Conservation (phyloP, 2,113 vertebrate genomes). For the Nerophis lumbriciformis region DNA sequence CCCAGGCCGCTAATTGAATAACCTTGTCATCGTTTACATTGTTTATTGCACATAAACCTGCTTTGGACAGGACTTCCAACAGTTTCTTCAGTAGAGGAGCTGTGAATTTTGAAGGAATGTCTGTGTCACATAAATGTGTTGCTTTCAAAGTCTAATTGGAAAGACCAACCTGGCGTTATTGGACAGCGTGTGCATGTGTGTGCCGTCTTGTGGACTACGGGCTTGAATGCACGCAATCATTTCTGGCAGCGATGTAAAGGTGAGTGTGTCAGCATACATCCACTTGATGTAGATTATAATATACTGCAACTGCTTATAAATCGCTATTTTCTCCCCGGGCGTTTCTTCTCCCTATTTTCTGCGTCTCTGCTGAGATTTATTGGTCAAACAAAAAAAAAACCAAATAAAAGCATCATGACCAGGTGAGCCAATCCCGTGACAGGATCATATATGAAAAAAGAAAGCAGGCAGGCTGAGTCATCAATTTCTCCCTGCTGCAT, state of each 20-base stretch:
- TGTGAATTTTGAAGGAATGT: no score
- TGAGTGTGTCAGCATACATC: slow-evolving; percentile 19
- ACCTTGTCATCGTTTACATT: no score
- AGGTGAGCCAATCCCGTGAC: slow-evolving; percentile 6
- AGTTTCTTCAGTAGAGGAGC: slow-evolving; percentile 12
- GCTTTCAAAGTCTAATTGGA: not conserved
- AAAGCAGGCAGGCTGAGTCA: slow-evolving; percentile 7
- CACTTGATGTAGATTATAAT: slow-evolving; percentile 28
- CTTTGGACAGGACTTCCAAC: not conserved
- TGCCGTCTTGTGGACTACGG: slow-evolving; percentile 1
- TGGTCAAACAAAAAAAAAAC: not conserved
- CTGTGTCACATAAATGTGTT: slow-evolving; percentile 2
- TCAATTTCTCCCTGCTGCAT: slow-evolving; percentile 14
- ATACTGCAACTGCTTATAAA: slow-evolving; percentile 25
- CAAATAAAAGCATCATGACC: not conserved
- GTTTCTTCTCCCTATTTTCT: slow-evolving; percentile 7
- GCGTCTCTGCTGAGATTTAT: slow-evolving; percentile 3
- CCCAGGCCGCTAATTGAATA: no score
- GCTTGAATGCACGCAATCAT: slow-evolving; percentile 13
- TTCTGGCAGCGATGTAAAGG: slow-evolving; percentile 11
- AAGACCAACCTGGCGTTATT: slow-evolving; percentile 8
- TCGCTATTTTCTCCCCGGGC: slow-evolving; percentile 13
- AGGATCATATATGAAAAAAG: slow-evolving; percentile 21
- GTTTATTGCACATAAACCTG: not conserved
- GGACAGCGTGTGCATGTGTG: not conserved